Evolutionary conservation across 2,113 vertebrate genomes (phyloP), one percentile per base, ranked within the genome.

Genomic region (Nannobrachium achirus): DNA sequence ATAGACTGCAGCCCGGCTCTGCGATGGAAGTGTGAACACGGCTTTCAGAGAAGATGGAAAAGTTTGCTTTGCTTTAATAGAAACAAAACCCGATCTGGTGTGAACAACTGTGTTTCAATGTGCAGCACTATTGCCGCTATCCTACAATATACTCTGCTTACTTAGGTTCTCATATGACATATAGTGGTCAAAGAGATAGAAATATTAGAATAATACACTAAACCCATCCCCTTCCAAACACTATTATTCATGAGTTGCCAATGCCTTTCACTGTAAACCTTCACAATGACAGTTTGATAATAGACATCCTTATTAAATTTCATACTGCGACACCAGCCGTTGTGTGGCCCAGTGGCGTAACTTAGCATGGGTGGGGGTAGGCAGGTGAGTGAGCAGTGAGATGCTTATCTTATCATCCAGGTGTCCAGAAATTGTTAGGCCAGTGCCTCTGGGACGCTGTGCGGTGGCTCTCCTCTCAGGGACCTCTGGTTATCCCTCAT

Each of bases 1-100:
- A 84, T 79, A 72, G 79, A 89, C 82, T 88, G 72, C 66, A 63
- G 74, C 85, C 76, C 73, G 77, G 69, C 76, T 70, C 52, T 63
- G 64, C 56, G 72, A 72, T 64, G 71, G 63, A 46, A 56, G 62
- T 53, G 77, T 41, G 75, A 78, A 75, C 66, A 52, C 14, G 57
- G 75, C 56, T 82, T 74, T 66, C 16, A 10, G 56, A 45, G 39
- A 73, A 82, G 86, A 85, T 84, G 77, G 80, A 86, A 33, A 81
- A 14, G 50, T 18, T 48, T 51, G 81, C 71, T 68, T 18, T 41
- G 1, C 63, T 53, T 70, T 83, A 81, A 79, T 73, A 80, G 65
- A 86, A 86, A 87, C 81, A 69, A 86, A 81, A 81, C 70, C 78
- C 57, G 65, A 78, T 40, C 64, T n/a, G 41, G 57, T 51, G 52